Evolutionary conservation across 2,113 vertebrate genomes (phyloP), one percentile per base, ranked within the genome.

Genomic region (Chloropsis cyanopogon): DNA sequence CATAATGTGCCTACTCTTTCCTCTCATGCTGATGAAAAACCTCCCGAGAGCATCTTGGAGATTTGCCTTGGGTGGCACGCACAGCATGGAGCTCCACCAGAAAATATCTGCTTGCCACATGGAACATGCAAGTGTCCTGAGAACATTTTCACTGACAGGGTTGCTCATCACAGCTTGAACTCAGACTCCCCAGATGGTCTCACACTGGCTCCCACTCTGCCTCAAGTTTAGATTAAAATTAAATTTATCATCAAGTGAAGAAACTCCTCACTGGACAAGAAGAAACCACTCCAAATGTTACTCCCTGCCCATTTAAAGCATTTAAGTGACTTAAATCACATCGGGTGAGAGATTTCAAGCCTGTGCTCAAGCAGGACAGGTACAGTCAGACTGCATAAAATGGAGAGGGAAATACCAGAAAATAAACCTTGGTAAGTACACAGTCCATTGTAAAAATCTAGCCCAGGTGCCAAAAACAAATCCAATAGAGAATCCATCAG

Each of bases 401-500:
- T 35, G 16, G 72, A 81, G 76, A 66, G 22, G 73, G 52, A 89
- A 94, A 92, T 35, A 88, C 39, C 71, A 86, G 41, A 71, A 81
- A 90, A 95, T 64, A 87, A 90, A 49, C 28, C 47, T 76, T 54
- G 44, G 46, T 65, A 80, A 88, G 63, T 42, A 80, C 28, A 72
- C 9, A 77, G 54, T 20, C 49, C 41, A 54, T 65, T 80, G 37
- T 79, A 88, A 95, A 94, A 95, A 53, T 49, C 57, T 25, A 88
- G 28, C 39, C 65, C 63, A 59, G 56, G 42, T 86, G 92, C 79
- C 92, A 95, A 80, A 88, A 95, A 13, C 28, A 85, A 95, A 95
- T 92, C 90, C 95, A 88, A 50, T 46, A 82, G 25, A 69, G 75
- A 79, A 90, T 85, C 44, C 24, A 7, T 84, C 77, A 86, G 82